phyloP scores from a whole-genome alignment of 1,140 invertebrate genomes.

The Cephus cinctus region DNA sequence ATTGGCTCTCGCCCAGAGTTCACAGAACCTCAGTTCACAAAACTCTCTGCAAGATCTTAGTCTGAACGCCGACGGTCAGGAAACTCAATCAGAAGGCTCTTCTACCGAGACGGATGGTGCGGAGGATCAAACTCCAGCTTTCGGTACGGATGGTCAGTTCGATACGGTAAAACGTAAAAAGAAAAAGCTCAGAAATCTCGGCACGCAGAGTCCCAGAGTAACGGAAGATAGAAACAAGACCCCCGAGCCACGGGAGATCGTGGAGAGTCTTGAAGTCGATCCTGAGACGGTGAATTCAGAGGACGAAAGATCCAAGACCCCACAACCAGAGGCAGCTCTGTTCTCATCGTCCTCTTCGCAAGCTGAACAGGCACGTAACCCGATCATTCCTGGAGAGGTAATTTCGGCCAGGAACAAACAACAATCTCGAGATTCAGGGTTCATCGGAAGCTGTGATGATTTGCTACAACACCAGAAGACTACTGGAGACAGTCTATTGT shows the following conservation, averaged over 20 bases:
- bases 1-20: conserved; percentile 58
- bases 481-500: conserved; percentile 27
- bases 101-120: conserved; percentile 77
- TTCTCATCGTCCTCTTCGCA: conserved; percentile 19
- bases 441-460: conserved; percentile 85
- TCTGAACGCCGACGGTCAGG: conserved; percentile 39
- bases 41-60: conserved; percentile 54
- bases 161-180: conserved; percentile 85
- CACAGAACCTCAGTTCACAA: conserved; percentile 51
- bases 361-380: conserved; percentile 15
- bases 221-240: conserved; percentile 55
- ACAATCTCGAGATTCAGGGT: conserved; percentile 82
- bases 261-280: conserved; percentile 40
- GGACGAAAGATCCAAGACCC: conserved; percentile 62
- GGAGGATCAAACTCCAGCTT: conserved; percentile 63
- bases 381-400: conserved; percentile 8
- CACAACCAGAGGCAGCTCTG: conserved; percentile 57
- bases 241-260: conserved; percentile 56
- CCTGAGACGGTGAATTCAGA: conserved; percentile 39
- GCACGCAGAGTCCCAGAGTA: conserved; percentile 47
- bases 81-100: conserved; percentile 63
- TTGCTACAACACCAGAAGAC: conserved; percentile 66
- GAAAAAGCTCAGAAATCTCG: conserved; percentile 56
- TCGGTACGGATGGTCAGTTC: conserved; percentile 69
- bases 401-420: conserved; percentile 59